A percentile compares a stretch with the other conserved stretches of the same genome.
phyloP scores from a whole-genome alignment of 1,140 invertebrate genomes.

The Meloidogyne chitwoodi region DNA sequence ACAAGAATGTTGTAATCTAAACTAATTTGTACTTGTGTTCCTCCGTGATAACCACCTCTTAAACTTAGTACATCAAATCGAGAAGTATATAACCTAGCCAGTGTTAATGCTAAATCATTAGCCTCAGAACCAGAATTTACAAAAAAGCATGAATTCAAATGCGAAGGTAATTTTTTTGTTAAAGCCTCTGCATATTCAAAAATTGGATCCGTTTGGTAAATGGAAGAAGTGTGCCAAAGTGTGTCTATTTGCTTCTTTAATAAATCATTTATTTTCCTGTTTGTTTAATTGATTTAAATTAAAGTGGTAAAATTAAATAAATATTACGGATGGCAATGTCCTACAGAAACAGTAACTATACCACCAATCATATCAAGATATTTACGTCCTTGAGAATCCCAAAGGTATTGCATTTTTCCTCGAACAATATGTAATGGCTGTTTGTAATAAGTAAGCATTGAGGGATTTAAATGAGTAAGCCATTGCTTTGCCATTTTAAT shows the following conservation, averaged over 20 bases:
- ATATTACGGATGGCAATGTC: slow-evolving; percentile 92
- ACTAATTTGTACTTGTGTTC: slow-evolving; percentile 77
- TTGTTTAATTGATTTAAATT: too few relatives aligned
- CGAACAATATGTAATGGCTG: slow-evolving; percentile 77
- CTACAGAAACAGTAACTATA: slow-evolving; percentile 92
- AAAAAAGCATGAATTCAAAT: slow-evolving; percentile 76
- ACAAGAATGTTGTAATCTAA: slow-evolving; percentile 65
- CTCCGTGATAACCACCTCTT: slow-evolving; percentile 82
- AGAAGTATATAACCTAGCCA: slow-evolving; percentile 79
- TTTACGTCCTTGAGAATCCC: slow-evolving; percentile 76
- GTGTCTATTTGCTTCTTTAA: slow-evolving; percentile 73
- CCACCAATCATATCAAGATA: slow-evolving; percentile 87
- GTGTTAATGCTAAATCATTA: slow-evolving; percentile 83
- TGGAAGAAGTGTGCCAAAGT: slow-evolving; percentile 80
- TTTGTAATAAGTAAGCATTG: slow-evolving; percentile 68
- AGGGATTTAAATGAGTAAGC: neutral
- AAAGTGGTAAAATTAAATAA: too few relatives aligned
- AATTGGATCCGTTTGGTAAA: slow-evolving; percentile 82
- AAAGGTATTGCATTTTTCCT: slow-evolving; percentile 86
- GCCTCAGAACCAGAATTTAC: slow-evolving; percentile 95
- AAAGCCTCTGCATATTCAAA: slow-evolving; percentile 84
- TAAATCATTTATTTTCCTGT: slow-evolving; percentile 69
- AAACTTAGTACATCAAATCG: slow-evolving; percentile 80
- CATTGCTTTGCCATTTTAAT: neutral
- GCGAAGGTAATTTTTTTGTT: slow-evolving; percentile 73